phyloP scores from a whole-genome alignment of 1,140 invertebrate genomes.

The Diorhabda carinulata region DNA sequence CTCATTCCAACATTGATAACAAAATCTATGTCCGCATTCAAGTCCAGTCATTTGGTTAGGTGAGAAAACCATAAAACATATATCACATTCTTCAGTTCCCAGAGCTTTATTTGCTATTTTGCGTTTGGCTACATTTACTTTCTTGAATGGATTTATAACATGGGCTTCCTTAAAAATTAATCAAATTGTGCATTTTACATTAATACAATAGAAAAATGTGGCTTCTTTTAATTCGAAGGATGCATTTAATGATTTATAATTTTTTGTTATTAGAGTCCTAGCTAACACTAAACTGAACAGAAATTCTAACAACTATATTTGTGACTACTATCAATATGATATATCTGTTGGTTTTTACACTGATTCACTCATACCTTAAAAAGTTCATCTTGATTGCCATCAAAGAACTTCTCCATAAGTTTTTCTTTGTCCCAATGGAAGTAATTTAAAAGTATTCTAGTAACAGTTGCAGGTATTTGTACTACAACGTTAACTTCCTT shows the following conservation, averaged over 20 bases:
- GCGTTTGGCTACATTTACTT: constrained; percentile 37
- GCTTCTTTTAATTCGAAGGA: too few relatives aligned
- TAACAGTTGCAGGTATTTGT: constrained; percentile 56
- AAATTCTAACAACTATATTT: too few relatives aligned
- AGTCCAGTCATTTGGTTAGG: constrained; percentile 60
- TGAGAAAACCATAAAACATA: constrained; percentile 70
- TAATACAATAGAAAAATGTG: too few relatives aligned
- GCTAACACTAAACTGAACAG: too few relatives aligned
- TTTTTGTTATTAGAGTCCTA: too few relatives aligned
- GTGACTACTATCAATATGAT: too few relatives aligned
- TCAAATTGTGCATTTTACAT: background rate
- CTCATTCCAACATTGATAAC: constrained; percentile 63
- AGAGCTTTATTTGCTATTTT: constrained; percentile 34
- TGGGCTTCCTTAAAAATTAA: constrained; percentile 56
- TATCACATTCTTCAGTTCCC: constrained; percentile 83
- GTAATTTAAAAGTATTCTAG: constrained; percentile 63
- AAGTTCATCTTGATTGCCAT: constrained; percentile 62
- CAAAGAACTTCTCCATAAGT: constrained; percentile 65
- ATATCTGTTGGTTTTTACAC: too few relatives aligned
- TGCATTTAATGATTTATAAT: too few relatives aligned
- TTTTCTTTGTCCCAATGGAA: constrained; percentile 76
- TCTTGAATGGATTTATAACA: constrained; percentile 61
- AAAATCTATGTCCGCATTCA: constrained; percentile 69
- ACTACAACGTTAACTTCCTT: constrained; percentile 59
- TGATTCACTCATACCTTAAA: constrained; percentile 33